phyloP scores from a whole-genome alignment of 2,113 vertebrate genomes.

The Actinemys pallida region DNA sequence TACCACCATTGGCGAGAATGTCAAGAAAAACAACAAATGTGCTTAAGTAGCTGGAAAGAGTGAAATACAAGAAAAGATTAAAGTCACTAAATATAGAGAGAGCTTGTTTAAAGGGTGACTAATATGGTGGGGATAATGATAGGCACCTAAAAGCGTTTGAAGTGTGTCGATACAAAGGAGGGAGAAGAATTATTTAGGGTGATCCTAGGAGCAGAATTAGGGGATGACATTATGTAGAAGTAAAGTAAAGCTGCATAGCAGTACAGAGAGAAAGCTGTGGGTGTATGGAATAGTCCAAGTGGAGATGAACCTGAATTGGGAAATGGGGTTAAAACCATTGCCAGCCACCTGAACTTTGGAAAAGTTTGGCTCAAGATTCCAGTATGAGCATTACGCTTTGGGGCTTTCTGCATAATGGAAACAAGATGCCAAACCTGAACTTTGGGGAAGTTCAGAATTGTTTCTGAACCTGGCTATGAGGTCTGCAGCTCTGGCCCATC shows the following conservation, averaged over 20 bases:
- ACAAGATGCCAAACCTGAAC: background rate
- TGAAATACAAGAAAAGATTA: background rate
- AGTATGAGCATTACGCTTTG: background rate
- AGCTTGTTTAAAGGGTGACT: background rate
- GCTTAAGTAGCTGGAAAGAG: background rate
- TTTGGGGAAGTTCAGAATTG: background rate
- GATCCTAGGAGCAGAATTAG: background rate
- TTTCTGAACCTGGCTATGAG: conserved; percentile 3
- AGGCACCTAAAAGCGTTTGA: background rate
- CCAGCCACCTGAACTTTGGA: background rate
- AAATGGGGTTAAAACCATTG: background rate
- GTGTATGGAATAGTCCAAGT: background rate
- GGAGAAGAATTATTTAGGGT: background rate
- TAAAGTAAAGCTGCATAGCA: background rate
- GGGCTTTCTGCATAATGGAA: background rate
- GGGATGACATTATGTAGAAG: background rate
- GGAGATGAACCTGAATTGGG: background rate
- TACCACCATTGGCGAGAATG: background rate
- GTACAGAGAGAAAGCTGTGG: background rate
- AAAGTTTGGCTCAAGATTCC: background rate
- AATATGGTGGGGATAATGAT: background rate
- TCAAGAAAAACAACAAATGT: background rate
- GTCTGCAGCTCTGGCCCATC: background rate
- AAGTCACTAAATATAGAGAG: background rate
- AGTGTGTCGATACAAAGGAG: background rate